Evolutionary conservation across 1,140 invertebrate species (phyloP).

Genomic region (Danaus plexippus): DNA sequence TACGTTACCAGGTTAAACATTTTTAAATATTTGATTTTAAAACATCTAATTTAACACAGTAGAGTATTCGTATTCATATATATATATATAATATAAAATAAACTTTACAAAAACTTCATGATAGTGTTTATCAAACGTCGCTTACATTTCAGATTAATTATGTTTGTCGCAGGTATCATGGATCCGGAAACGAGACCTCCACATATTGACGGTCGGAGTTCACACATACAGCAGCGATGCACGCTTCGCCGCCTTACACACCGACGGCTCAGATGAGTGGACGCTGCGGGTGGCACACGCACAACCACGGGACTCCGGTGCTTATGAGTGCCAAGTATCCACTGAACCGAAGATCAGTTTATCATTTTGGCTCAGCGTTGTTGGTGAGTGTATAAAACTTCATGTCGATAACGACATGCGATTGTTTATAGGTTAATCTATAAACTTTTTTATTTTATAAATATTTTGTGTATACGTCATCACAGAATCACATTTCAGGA

Average conservation of each 20-base stretch:
- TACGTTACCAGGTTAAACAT: no score
- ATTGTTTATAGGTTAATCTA: no score
- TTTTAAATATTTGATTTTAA: no score
- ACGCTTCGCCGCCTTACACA: conserved; percentile 84
- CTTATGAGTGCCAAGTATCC: conserved; percentile 90
- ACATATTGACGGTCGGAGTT: conserved; percentile 82
- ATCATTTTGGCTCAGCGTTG: conserved; percentile 84
- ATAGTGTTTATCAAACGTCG: background rate
- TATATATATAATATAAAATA: no score
- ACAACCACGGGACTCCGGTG: conserved; percentile 81
- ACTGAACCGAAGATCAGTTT: conserved; percentile 89
- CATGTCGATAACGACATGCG: no score
- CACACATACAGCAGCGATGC: conserved; percentile 84
- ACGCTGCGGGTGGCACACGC: conserved; percentile 86
- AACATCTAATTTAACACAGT: no score
- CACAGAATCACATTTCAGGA: no score
- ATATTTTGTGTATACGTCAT: no score
- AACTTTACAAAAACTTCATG: no score
- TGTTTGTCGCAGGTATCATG: conserved; percentile 76
- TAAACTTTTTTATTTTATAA: no score
- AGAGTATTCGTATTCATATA: no score
- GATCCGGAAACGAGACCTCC: conserved; percentile 82
- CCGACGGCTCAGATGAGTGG: conserved; percentile 91
- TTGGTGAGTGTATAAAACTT: conserved; percentile 76
- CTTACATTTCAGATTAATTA: conserved; percentile 1